Evolutionary conservation across 2,888 invertebrate species (phyloP), one percentile per base, ranked within the genome.

Genomic region (Entomobrya proxima): DNA sequence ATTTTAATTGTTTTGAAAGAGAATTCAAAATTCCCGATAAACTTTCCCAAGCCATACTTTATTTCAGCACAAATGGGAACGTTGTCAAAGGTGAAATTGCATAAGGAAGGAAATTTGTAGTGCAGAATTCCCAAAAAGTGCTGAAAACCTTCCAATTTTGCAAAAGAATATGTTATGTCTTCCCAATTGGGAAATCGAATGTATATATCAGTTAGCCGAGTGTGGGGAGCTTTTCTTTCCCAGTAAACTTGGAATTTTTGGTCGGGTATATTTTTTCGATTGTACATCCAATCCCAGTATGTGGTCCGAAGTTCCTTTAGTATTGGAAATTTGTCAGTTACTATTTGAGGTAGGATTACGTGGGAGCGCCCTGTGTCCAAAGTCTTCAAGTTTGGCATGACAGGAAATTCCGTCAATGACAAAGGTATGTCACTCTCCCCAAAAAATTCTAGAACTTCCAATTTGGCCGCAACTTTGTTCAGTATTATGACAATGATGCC

Each of bases 211-310:
- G 47, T 74, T 3, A 85, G 24, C 13, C 69, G 58, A 7, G 11
- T 1, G 80, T 85, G 85, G 11, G 74, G 85, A 18, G 72, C 30
- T 9, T 30, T 40, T 15, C 50, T 37, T 44, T 79, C 21, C 85
- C 85, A 85, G 40, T 85, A 85, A 50, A 79, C 79, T 21, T 79
- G 74, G 1, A 32, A n/a, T n/a, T n/a, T n/a, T n/a, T n/a, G 27
- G n/a, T 85, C 79, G 6, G 85, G 85, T 2, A 79, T 15, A 18
- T 74, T 27, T 47, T 85, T 79, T 5, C 40, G 27, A 3, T 30
- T 52, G 47, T 47, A 85, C 18, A 85, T 79, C 85, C 85, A 85
- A 58, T 85, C 85, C 85, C 85, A 85, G 52, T 85, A 85, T 1
- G 85, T 85, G 11, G 78, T 79, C 40, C 24, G 58, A 18, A 85